A percentile compares a stretch with the other conserved stretches of the same genome.
These are phyloP conservation scores for Trachelus tabidus DNA, from an alignment of 2,888 invertebrate genomes.

Conservation along the genomic window DNA sequence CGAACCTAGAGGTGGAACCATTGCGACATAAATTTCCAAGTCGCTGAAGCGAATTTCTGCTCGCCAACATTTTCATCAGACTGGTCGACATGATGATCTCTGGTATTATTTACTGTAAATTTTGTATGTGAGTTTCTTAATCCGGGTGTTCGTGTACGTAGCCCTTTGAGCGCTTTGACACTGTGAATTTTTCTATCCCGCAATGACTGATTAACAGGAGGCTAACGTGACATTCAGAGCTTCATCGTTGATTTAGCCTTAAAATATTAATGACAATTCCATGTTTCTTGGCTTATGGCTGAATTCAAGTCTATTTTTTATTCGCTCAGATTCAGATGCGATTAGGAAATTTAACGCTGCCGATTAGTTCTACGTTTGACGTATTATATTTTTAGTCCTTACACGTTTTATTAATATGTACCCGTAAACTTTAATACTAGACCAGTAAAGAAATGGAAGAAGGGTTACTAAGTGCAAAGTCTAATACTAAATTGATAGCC, in stretches of 20 bases:
- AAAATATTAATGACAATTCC: not conserved
- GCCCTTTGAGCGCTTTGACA: not conserved
- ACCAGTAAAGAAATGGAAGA: not conserved
- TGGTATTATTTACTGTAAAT: not conserved
- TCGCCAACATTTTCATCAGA: conserved; percentile 25
- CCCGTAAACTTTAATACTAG: not conserved
- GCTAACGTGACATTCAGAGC: not conserved
- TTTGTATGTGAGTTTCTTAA: not conserved
- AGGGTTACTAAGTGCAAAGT: not conserved
- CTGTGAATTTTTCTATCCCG: not conserved
- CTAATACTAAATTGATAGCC: not conserved
- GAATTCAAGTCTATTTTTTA: not conserved
- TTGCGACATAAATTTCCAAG: conserved; percentile 22
- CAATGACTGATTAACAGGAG: not conserved
- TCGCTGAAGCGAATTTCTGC: conserved; percentile 13
- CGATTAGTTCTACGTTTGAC: not conserved
- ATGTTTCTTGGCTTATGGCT: not conserved
- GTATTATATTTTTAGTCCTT: not conserved
- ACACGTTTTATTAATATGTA: not conserved
- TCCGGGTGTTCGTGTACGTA: not conserved
- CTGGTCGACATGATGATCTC: conserved; percentile 24
- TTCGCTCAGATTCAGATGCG: not conserved
- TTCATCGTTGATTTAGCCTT: not conserved
- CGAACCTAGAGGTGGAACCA: conserved; percentile 15
- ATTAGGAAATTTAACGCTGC: not conserved